Evolutionary conservation across 2,797 vertebrate species (phyloP).

Genomic region (Scolopax rusticola): DNA sequence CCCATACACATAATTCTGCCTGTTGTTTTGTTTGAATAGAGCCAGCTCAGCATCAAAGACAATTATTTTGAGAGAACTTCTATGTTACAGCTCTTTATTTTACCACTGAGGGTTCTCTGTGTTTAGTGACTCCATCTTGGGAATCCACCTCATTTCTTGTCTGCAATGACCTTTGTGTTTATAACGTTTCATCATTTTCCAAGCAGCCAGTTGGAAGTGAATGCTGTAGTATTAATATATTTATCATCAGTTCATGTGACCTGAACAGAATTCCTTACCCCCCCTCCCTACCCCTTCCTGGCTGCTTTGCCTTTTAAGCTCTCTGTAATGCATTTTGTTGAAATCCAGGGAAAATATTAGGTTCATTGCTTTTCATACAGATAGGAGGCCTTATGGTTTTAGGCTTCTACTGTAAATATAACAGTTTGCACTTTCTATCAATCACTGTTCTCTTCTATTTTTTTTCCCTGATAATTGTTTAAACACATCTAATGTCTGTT

Average conservation of each 20-base stretch:
- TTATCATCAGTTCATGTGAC: neutral
- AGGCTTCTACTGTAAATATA: neutral
- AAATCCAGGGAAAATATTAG: neutral
- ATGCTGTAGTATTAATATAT: neutral
- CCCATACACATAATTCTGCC: neutral
- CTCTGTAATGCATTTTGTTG: neutral
- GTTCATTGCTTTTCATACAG: neutral
- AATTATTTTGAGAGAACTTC: constrained; percentile 45
- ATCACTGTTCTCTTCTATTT: accelerated
- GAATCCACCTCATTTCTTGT: constrained; percentile 23
- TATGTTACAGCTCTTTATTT: constrained; percentile 41
- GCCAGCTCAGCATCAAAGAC: constrained; percentile 28
- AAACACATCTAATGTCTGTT: neutral
- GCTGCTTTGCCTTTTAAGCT: neutral
- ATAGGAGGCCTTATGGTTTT: neutral
- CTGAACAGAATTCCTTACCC: neutral
- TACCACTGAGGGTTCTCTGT: neutral
- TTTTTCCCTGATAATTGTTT: neutral
- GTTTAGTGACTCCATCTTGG: constrained; percentile 1
- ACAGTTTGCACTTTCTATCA: neutral
- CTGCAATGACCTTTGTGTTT: constrained; percentile 20
- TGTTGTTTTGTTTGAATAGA: constrained; percentile 10
- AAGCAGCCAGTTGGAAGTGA: neutral
- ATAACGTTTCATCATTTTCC: constrained; percentile 9
- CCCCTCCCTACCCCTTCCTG: accelerated